Evolutionary conservation across 2,888 invertebrate genomes (phyloP), one percentile per base, ranked within the genome.

Genomic region (Maniola hyperantus): DNA sequence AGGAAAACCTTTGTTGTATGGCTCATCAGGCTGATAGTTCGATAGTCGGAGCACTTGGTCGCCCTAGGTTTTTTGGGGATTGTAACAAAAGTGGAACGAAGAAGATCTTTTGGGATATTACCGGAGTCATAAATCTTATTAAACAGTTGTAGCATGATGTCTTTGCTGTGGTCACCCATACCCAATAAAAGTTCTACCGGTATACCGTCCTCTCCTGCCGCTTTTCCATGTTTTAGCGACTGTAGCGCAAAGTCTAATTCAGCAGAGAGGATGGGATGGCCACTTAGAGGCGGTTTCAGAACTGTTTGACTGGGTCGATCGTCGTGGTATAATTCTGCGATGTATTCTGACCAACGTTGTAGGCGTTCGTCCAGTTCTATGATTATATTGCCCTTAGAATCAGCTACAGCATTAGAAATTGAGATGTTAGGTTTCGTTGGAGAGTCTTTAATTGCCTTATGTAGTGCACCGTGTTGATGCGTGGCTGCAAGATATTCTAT

Each of bases 31-130:
- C 34, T 34, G 34, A 34, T 34, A 34, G 46, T 46, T 13, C 13
- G 13, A n/a, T 46, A 46, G n/a, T 46, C 46, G 1, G 46, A 46
- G n/a, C 46, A 46, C 6, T 46, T 46, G n/a, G n/a, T n/a, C n/a
- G 46, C 46, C n/a, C n/a, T 46, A n/a, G 46, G 46, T 46, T 46
- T 46, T n/a, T 46, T 46, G n/a, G 46, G 46, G 15, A 46, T n/a
- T 13, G 46, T 15, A 15, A 46, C 46, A 46, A 46, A 46, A 5
- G n/a, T n/a, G 5, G 46, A n/a, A 5, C n/a, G 46, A 15, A 46
- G 6, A n/a, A n/a, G 46, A 15, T 46, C n/a, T 46, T 36, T 36
- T 7, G 36, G 36, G 8, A 36, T 36, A 36, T 36, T 0, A 8
- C 46, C 46, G n/a, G 13, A 46, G 46, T 46, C 46, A 6, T n/a